Base-by-base conservation (phyloP, 2,888 invertebrate genomes). In the Tipula unca region DNA sequence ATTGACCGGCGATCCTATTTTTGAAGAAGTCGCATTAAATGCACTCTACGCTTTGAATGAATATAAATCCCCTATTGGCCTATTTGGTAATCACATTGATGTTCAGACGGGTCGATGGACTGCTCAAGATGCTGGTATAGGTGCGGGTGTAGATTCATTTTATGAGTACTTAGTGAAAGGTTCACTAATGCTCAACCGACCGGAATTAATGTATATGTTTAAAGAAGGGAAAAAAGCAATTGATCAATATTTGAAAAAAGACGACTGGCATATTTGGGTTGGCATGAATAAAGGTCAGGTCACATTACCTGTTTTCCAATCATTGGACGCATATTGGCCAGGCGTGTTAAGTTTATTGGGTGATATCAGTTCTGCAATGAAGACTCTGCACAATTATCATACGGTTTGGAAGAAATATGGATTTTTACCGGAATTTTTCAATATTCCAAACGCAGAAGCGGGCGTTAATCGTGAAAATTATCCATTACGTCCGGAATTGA, bases 261-360 rank as follows among this genome's bases (percentile, higher is more conserved):
- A 98, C 88, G 99, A 99, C 90, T 99, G 99, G 99, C 98, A 98
- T 90, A 94, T 99, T 88, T 99, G 99, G 99, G 99, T 98, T 0
- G 96, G 98, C n/a, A 99, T 99, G 99, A 94, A 95, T 84, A 96
- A 98, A 88, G 99, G 91, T 0, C 96, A 97, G 89, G 96, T 99
- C 5, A 98, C 99, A 0, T 91, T 98, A 88, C 99, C 99, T 0
- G 96, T 99, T n/a, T 99, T 99, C 91, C 99, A 99, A 90, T 99
- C 98, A 0, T 92, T 99, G 29, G 99, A 99, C 91, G 97, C 99
- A 0, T 99, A 97, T 90, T 99, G 99, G 98, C 99, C 99, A 0
- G 99, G 99, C 0, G 93, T 99, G 35, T 92, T 99, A 86, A 96
- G 95, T 88, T 92, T 97, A 20, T 29, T 85, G 17, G 84, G 99